Base-by-base conservation (phyloP, 2,888 invertebrate genomes). In the Platycnemis pennipes region DNA sequence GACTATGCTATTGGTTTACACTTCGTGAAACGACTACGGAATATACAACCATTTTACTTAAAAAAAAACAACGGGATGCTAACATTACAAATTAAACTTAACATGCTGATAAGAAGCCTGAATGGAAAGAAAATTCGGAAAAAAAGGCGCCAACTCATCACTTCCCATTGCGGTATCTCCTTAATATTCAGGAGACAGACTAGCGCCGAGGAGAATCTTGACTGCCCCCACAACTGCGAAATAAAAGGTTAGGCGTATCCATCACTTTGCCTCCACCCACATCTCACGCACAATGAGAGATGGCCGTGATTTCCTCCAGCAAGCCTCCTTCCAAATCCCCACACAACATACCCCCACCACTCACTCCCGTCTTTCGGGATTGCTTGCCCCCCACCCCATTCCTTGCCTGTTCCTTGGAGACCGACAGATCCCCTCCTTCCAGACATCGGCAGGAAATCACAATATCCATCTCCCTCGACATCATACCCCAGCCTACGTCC, bases 371-470 rank as follows among this genome's bases (percentile, higher is more conserved):
- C 63, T 63, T 63, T 26, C n/a, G 63, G 63, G n/a, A 63, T 26
- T n/a, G 63, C 7, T 26, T n/a, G 63, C 26, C 63, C 63, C 63
- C 63, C 26, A 19, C 26, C 63, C 63, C 63, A 5, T 1, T n/a
- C 22, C 63, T 7, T 19, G 11, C 53, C 2, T 16, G 53, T 8
- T 53, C 53, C 53, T 53, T 8, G 53, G 53, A 53, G 53, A 63
- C 63, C 63, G 53, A 53, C 63, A 22, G 22, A 26, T 26, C 26
- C 63, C 63, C 63, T 63, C 56, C 56, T 89, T 42, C 42, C 89
- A 89, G 56, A 89, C 89, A 89, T 89, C 89, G 37, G 53, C 56
- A 45, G 91, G 16, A 91, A 69, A 91, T 91, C 91, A 91, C 69
- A 91, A 91, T 91, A 42, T 87, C 87, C 45, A 87, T 87, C 44